Percentiles rank a stretch among this genome's conserved stretches.
Conservation (phyloP, 2,888 invertebrate species). For the Andrena fulva region DNA sequence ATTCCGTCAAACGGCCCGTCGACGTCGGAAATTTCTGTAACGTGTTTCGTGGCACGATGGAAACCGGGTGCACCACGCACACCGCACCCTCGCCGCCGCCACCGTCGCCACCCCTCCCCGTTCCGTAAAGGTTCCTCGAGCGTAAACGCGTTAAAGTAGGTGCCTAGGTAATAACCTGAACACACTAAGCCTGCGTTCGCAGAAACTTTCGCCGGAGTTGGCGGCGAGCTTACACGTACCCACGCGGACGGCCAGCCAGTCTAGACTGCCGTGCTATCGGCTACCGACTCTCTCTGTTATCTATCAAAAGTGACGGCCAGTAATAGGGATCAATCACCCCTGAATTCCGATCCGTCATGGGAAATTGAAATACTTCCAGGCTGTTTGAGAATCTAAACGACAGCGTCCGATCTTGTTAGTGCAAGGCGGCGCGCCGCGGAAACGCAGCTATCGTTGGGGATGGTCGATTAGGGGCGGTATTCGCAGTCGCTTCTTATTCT, state of each 20-base stretch:
- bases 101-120: slow-evolving; percentile 13
- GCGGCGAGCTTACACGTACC: slow-evolving; percentile 31
- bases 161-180: slow-evolving; percentile 60
- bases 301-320: slow-evolving; percentile 16
- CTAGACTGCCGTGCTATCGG: slow-evolving; percentile 30
- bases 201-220: slow-evolving; percentile 58
- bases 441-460: neutral
- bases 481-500: no score
- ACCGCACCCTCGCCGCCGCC: neutral
- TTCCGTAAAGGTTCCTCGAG: slow-evolving; percentile 15
- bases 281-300: slow-evolving; percentile 1
- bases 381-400: slow-evolving; percentile 4
- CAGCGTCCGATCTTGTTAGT: neutral
- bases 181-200: slow-evolving; percentile 52
- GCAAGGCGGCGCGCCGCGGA: neutral
- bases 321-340: slow-evolving; percentile 31
- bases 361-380: slow-evolving; percentile 36
- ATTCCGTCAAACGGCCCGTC: slow-evolving; percentile 43
- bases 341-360: slow-evolving; percentile 1
- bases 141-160: slow-evolving; percentile 65
- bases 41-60: slow-evolving; percentile 40
- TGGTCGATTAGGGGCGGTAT: no score
- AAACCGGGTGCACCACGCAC: slow-evolving; percentile 1
- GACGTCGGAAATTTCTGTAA: slow-evolving; percentile 56
- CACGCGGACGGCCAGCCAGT: slow-evolving; percentile 30